Evolutionary conservation across 2,888 invertebrate genomes (phyloP).

Genomic region (Pollenia labialis): DNA sequence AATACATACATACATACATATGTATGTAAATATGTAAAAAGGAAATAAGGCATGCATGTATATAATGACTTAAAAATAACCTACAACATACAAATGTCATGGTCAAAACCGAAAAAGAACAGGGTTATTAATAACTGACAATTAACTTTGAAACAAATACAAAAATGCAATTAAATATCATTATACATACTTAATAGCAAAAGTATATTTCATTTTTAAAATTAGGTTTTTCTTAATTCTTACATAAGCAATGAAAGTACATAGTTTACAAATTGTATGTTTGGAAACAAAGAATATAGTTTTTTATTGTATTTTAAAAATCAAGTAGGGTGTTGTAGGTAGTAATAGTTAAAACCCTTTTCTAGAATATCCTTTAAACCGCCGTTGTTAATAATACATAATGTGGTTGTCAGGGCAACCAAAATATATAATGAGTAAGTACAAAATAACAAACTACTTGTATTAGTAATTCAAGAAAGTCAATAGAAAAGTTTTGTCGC

Average conservation of each 20-base stretch:
- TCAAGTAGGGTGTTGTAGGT: conserved; percentile 13
- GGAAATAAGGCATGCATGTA: not conserved
- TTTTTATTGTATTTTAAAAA: not conserved
- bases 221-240: too few relatives aligned
- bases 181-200: not conserved
- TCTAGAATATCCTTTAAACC: conserved; percentile 31
- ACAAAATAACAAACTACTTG: conserved; percentile 65
- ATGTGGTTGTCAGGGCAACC: conserved; percentile 63
- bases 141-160: not conserved
- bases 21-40: not conserved
- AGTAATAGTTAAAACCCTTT: not conserved
- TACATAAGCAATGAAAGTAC: too few relatives aligned
- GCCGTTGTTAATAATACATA: conserved; percentile 12
- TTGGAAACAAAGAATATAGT: not conserved
- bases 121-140: not conserved
- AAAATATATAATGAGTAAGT: conserved; percentile 37
- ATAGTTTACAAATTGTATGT: not conserved
- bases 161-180: not conserved
- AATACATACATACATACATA: not conserved
- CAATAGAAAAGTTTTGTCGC: conserved; percentile 63
- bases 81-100: conserved; percentile 22
- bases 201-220: too few relatives aligned
- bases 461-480: conserved; percentile 39
- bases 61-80: conserved; percentile 7
- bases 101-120: not conserved